Percentiles rank a stretch among this genome's conserved stretches.
These are phyloP conservation scores for Lepidocolaptes lacrymiger DNA, from an alignment of 2,797 vertebrate species.

Conservation along the genomic window DNA sequence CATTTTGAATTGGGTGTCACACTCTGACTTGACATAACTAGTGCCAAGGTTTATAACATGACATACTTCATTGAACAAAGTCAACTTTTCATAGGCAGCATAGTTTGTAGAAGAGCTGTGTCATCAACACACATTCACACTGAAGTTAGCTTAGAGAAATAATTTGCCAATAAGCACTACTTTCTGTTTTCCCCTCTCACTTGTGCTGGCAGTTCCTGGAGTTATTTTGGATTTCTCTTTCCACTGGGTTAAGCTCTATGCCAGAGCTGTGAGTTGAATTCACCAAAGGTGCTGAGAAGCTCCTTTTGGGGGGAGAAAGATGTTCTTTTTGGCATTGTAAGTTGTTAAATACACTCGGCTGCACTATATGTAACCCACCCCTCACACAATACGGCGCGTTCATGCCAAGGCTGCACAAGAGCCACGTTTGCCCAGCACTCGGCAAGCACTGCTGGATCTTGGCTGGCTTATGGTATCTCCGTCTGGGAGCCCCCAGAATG, in stretches of 20 bases:
- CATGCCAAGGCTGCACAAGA: accelerated
- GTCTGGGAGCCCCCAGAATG: not conserved
- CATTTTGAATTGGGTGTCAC: not conserved
- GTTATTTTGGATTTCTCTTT: not conserved
- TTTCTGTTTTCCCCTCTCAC: not conserved
- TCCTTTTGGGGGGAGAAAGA: not conserved
- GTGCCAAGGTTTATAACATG: not conserved
- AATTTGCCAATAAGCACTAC: not conserved
- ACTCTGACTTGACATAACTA: not conserved
- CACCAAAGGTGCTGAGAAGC: not conserved
- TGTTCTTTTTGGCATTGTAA: not conserved
- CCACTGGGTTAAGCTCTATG: accelerated
- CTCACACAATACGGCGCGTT: accelerated
- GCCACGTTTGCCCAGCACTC: accelerated
- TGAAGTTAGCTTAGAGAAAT: not conserved
- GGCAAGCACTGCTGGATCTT: not conserved
- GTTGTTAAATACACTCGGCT: not conserved
- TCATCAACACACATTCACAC: not conserved
- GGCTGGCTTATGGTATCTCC: not conserved
- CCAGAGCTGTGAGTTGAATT: not conserved
- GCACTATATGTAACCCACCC: accelerated
- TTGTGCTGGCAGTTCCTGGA: not conserved
- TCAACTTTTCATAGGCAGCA: not conserved
- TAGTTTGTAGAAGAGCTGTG: not conserved
- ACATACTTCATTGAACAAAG: not conserved